Conservation (phyloP, 2,888 invertebrate genomes). For the Drosophila ochracea region DNA sequence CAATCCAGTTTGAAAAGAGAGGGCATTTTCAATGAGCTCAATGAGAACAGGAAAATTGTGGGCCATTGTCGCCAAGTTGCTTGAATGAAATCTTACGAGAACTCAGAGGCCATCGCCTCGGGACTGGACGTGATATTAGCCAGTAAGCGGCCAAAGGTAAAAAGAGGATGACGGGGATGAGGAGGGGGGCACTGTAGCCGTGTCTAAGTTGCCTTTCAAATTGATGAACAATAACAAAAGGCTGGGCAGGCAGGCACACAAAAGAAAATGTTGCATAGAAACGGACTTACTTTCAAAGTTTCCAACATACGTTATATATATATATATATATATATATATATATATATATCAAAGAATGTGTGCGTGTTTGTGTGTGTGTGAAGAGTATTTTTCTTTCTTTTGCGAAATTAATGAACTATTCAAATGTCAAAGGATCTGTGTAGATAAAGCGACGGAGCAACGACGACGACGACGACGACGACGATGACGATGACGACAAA, state of each 20-base stretch:
- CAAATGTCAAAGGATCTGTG: conserved; percentile 81
- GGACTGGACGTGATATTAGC: conserved; percentile 29
- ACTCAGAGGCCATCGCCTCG: conserved; percentile 7
- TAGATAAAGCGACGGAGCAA: conserved; percentile 57
- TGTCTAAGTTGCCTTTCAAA: conserved; percentile 73
- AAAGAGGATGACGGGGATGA: not conserved
- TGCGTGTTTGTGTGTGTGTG: conserved; percentile 14
- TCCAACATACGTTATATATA: conserved; percentile 35
- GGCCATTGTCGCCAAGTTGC: conserved; percentile 36
- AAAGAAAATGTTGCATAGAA: conserved; percentile 73
- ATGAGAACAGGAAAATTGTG: conserved; percentile 60
- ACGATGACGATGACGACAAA: conserved; percentile 48
- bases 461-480: conserved; percentile 50
- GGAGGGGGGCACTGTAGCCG: conserved; percentile 10
- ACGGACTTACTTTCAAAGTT: conserved; percentile 76
- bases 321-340: not conserved
- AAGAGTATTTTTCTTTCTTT: conserved; percentile 66
- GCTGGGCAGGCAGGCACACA: conserved; percentile 44
- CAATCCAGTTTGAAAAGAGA: conserved; percentile 41
- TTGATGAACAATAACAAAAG: conserved; percentile 81
- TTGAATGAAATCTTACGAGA: conserved; percentile 36
- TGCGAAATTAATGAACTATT: conserved; percentile 80
- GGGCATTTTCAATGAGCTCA: conserved; percentile 64
- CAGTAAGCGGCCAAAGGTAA: conserved; percentile 27
- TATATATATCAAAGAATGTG: not conserved